Evolutionary conservation across 2,888 invertebrate genomes (phyloP), one percentile per base, ranked within the genome.

Genomic region (Apamea monoglypha): DNA sequence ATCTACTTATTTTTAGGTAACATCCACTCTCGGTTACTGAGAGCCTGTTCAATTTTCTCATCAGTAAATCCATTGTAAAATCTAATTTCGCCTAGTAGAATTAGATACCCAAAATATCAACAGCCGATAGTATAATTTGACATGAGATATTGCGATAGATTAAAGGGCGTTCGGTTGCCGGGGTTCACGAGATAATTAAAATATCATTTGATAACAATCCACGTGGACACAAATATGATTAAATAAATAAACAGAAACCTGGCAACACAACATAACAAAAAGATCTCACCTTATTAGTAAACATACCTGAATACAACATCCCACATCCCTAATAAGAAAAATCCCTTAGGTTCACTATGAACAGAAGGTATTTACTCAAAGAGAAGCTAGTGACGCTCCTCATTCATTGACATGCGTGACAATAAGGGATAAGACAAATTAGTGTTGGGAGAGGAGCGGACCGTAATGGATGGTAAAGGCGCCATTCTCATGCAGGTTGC

Each of bases 401-500:
- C 78, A 84, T 91, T 92, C 92, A 93, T 91, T 91, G 90, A 81
- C 90, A 93, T 93, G 90, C 91, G 91, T 91, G 92, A 91, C 91
- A 91, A 92, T 92, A 89, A 88, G 90, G 90, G 90, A 89, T 89
- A 89, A 91, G 91, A 92, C 89, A 93, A 92, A 93, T 93, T 90
- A 89, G 90, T 88, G 84, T 84, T 78, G 87, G 89, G 82, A 86
- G 70, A 87, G 83, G 87, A 89, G 91, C 88, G 88, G 89, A 88
- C 90, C 90, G 89, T 92, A 93, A 92, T 91, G 91, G 91, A 91
- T 91, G 92, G 88, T 88, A 91, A 92, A 88, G 87, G 87, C 92
- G 91, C 91, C 90, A 95, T 96, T 96, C 94, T 90, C 91, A 96
- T 96, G 95, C 96, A 94, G 94, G 94, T 91, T 90, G 94, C 91